Percentiles rank a stretch among this genome's conserved stretches.
Evolutionary conservation across 2,888 invertebrate genomes (phyloP).

Genomic region (Cephalotes varians): DNA sequence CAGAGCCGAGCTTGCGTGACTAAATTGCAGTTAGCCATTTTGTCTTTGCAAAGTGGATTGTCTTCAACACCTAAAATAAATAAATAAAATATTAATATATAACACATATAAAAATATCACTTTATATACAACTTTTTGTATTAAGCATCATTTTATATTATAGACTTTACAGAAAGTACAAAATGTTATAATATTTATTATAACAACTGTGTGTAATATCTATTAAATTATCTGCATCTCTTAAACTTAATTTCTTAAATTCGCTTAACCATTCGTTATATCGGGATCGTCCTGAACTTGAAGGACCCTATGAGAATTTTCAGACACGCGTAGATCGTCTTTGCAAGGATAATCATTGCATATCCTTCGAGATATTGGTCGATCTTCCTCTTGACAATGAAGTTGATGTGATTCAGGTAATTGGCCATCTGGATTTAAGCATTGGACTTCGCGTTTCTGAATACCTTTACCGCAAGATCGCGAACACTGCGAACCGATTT

Average conservation of each 20-base stretch:
- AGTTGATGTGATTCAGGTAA: slow-evolving; percentile 84
- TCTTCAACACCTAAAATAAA: slow-evolving; percentile 84
- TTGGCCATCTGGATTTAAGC: slow-evolving; percentile 84
- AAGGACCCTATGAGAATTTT: slow-evolving; percentile 63
- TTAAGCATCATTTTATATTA: neutral
- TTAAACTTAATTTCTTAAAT: neutral
- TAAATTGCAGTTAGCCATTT: slow-evolving; percentile 91
- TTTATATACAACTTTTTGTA: neutral
- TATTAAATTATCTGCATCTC: neutral
- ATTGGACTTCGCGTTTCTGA: slow-evolving; percentile 87
- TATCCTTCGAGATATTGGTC: slow-evolving; percentile 86
- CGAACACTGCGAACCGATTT: slow-evolving; percentile 86
- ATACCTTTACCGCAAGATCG: slow-evolving; percentile 88
- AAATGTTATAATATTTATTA: too few species aligned
- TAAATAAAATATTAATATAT: slow-evolving; percentile 5
- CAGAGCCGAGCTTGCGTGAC: slow-evolving; percentile 95
- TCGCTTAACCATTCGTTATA: slow-evolving; percentile 67
- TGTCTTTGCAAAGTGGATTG: slow-evolving; percentile 89
- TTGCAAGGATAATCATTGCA: slow-evolving; percentile 86
- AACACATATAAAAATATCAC: neutral
- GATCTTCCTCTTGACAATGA: slow-evolving; percentile 86
- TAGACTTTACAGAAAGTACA: neutral
- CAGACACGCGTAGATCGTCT: slow-evolving; percentile 65
- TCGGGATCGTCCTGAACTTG: slow-evolving; percentile 77
- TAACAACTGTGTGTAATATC: neutral